Conservation (phyloP, 1,140 invertebrate genomes). For the Latrodectus geometricus region DNA sequence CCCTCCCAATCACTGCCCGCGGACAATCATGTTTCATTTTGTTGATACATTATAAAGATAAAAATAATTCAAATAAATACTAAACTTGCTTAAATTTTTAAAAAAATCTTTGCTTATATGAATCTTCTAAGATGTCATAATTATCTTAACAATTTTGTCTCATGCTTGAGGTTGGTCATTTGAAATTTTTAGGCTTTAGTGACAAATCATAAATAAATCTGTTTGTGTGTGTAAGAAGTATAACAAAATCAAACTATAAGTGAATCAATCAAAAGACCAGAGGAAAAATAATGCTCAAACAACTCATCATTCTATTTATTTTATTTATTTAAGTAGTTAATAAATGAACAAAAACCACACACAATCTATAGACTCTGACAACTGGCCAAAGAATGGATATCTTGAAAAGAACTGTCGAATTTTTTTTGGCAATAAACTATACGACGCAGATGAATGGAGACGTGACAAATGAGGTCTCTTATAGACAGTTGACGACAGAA, state of each 20-base stretch:
- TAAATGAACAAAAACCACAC: neutral
- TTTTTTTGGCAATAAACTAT: conserved; percentile 15
- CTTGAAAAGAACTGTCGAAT: too few relatives aligned
- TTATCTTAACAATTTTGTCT: too few relatives aligned
- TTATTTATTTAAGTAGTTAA: too few relatives aligned
- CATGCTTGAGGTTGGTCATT: too few relatives aligned
- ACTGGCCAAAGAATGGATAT: too few relatives aligned
- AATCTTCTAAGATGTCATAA: too few relatives aligned
- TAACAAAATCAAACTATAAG: too few relatives aligned
- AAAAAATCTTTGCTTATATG: neutral
- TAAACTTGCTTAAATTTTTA: neutral
- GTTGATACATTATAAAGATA: neutral
- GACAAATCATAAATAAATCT: too few relatives aligned
- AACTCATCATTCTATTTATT: neutral
- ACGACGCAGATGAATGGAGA: conserved; percentile 18
- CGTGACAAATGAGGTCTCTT: conserved; percentile 29
- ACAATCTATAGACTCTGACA: neutral
- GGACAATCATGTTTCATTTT: neutral
- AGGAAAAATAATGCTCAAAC: neutral
- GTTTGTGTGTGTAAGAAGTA: too few relatives aligned
- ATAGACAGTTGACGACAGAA: conserved; percentile 37
- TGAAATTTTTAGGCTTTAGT: too few relatives aligned
- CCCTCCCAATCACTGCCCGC: too few relatives aligned
- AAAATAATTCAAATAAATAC: neutral
- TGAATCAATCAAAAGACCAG: too few relatives aligned